phyloP scores from a whole-genome alignment of 37 sponge, comb jelly and placozoan genomes.

The Axinella damicornis region DNA sequence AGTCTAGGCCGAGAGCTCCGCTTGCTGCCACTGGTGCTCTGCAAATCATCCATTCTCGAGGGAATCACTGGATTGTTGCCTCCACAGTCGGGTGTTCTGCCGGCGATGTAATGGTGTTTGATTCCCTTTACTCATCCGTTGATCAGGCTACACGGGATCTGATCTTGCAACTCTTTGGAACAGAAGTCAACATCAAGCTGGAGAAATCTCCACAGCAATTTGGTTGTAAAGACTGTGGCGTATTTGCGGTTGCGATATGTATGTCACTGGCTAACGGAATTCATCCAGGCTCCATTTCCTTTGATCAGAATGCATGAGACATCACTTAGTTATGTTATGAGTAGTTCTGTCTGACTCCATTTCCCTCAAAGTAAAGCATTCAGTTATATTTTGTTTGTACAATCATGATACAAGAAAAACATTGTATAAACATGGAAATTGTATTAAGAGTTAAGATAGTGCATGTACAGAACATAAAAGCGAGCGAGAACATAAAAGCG shows the following conservation, averaged over 20 bases:
- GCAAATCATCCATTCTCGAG: conserved; percentile 45
- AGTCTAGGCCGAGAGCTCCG: not conserved
- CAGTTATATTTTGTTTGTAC: too few relatives aligned
- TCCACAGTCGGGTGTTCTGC: conserved; percentile 22
- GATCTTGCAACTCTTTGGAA: conserved; percentile 25
- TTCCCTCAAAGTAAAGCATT: conserved; percentile 1
- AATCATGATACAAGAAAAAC: too few relatives aligned
- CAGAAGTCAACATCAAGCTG: not conserved
- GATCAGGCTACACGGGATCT: conserved; percentile 23
- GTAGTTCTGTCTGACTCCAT: not conserved
- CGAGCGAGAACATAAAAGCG: too few relatives aligned
- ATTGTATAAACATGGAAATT: too few relatives aligned
- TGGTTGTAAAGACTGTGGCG: conserved; percentile 58
- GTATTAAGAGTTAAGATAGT: too few relatives aligned
- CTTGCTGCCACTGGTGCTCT: not conserved
- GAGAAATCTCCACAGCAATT: conserved; percentile 29
- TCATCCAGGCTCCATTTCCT: not conserved
- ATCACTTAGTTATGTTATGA: conserved; percentile 50
- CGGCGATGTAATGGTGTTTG: conserved; percentile 17
- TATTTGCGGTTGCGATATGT: conserved; percentile 50
- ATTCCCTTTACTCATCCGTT: conserved; percentile 41
- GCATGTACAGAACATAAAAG: too few relatives aligned
- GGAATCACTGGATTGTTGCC: conserved; percentile 60
- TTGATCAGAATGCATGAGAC: conserved; percentile 42
- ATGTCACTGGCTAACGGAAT: conserved; percentile 9